Evolutionary conservation across 92 coral and sea anemone genomes (phyloP), one percentile per base, ranked within the genome.

Genomic region (Umimayanthus chanpuru): DNA sequence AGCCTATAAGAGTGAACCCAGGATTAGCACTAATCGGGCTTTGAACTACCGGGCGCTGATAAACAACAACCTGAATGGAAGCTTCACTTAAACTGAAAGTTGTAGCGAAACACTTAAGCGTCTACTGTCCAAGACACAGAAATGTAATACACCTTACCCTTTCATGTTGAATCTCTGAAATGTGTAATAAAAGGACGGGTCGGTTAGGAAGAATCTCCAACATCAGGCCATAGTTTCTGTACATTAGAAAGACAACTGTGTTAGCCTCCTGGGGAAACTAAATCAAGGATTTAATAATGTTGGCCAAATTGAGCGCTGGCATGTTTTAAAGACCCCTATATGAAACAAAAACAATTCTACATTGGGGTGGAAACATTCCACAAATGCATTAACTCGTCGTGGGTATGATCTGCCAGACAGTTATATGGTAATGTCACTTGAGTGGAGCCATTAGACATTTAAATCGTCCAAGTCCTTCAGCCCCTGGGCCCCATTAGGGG

Each of bases 221-320:
- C 96, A 96, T 91, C 39, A 95, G 92, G 39, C 99, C 99, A 81
- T 93, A 96, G 9, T 92, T 87, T 88, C 99, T 96, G 89, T 28
- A 55, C 61, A 21, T 26, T n/a, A 86, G 4, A 15, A 71, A 65
- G 26, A 65, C 71, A 39, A 40, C 25, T 1, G 18, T 4, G 65
- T 77, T n/a, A 77, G 65, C 23, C 4, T 40, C 29, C 26, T 40
- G 1, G 55, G 21, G 7, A 76, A 23, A 77, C 25, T 41, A 16
- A 0, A 41, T 23, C 36, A 77, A 43, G 11, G 7, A 55, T 44
- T 80, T 56, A 29, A 5, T 23, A 18, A 20, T 16, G 9, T 25
- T 47, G 30, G 18, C 28, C 23, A 11, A 43, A 18, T 20, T 39
- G 44, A 5, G 43, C 26, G 28, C 26, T 73, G 21, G 1, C 14